Evolutionary conservation across 2,113 vertebrate species (phyloP).

Genomic region (Pygoscelis antarcticus): DNA sequence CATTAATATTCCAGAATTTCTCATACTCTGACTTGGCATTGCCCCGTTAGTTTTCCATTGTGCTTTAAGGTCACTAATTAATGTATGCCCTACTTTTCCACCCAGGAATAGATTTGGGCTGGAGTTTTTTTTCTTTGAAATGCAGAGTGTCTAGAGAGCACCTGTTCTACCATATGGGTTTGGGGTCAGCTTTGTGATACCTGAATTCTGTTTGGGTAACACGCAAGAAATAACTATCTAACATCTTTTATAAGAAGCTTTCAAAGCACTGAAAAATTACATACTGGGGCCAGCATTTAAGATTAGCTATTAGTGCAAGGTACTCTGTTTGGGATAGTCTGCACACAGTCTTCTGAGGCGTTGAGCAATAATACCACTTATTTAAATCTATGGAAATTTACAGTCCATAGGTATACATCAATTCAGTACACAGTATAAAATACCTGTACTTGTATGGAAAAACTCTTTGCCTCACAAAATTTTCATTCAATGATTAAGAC

Average conservation of each 20-base stretch:
- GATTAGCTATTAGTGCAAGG: background rate
- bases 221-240: background rate
- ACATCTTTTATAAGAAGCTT: background rate
- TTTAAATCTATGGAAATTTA: background rate
- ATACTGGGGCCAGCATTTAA: background rate
- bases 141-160: constrained; percentile 47
- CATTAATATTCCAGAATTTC: constrained; percentile 52
- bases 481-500: background rate
- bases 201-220: background rate
- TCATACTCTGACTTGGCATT: constrained; percentile 55
- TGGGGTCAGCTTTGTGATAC: constrained; percentile 14
- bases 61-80: constrained; percentile 66
- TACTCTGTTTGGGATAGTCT: background rate
- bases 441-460: background rate
- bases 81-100: constrained; percentile 58
- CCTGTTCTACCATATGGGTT: background rate
- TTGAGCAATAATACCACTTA: background rate
- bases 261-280: constrained; percentile 10
- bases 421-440: background rate
- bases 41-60: constrained; percentile 56
- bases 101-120: constrained; percentile 19
- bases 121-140: constrained; percentile 35
- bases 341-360: background rate
- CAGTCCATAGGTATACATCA: background rate
- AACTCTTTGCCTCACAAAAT: background rate